Base-by-base conservation (phyloP, 2,888 invertebrate genomes). In the Ophion ventricosus region DNA sequence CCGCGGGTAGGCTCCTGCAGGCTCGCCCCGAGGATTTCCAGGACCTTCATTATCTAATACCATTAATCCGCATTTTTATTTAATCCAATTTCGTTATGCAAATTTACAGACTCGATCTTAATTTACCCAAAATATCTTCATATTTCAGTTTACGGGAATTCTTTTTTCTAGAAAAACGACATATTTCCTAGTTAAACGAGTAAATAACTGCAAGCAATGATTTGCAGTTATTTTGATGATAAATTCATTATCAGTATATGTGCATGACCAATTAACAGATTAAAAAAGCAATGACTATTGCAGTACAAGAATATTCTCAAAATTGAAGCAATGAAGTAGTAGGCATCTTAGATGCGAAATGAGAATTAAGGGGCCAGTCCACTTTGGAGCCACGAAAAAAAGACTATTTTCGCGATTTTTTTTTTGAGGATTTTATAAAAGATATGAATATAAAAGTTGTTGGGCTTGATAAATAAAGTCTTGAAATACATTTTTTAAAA, bases 31-130 rank as follows among this genome's bases (percentile, higher is more conserved):
- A 67, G 43, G n/a, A 67, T 67, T 49, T 20, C 67, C 25, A 43
- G 49, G 17, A 49, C 25, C 67, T 67, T 25, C 49, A 67, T 67
- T 49, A 67, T 49, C 67, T 49, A 49, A 49, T 49, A 49, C 25
- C 49, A 67, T 67, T 49, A n/a, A 49, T 49, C 17, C 8, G 64
- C 10, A 1, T 5, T 49, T 23, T 67, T 67, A n/a, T 67, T 20
- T 23, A 67, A 49, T 25, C 67, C 26, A 17, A 49, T 49, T 67
- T 49, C 26, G 26, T 67, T 25, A 49, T 49, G 67, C 25, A 67
- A 67, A 49, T 25, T 67, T 23, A 26, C 49, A 49, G 26, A 49
- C 10, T 25, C 2, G 23, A 49, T 49, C 7, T 25, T 25, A 14
- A 49, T 49, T 20, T 43, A 2, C 2, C 3, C 43, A 67, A 67